Percentiles rank a stretch among this genome's conserved stretches.
Evolutionary conservation across 2,888 invertebrate species (phyloP).

Genomic region (Boloria selene): DNA sequence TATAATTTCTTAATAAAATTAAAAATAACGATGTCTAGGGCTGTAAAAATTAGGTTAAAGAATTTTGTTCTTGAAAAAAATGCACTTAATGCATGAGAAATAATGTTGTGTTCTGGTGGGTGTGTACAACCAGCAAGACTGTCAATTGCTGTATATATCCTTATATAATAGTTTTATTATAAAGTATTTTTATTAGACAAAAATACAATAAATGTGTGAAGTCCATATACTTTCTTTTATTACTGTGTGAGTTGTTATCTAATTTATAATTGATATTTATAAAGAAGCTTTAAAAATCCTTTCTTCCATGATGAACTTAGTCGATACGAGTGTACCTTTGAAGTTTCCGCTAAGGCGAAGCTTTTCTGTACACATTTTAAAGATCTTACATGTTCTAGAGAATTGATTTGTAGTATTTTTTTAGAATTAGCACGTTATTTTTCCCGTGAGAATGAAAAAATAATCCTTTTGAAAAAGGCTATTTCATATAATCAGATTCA

Average conservation of each 20-base stretch:
- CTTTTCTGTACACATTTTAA: too few relatives aligned
- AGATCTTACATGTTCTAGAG: too few relatives aligned
- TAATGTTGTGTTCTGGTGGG: conserved; percentile 63
- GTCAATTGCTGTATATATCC: conserved; percentile 81
- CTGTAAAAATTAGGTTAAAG: conserved; percentile 72
- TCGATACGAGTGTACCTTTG: too few relatives aligned
- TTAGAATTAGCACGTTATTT: too few relatives aligned
- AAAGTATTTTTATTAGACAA: conserved; percentile 82
- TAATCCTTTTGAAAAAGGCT: too few relatives aligned
- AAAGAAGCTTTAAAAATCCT: too few relatives aligned
- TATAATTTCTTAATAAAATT: conserved; percentile 46
- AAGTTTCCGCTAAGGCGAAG: too few relatives aligned
- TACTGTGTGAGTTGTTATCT: conserved; percentile 14
- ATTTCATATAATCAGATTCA: too few relatives aligned
- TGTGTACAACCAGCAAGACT: conserved; percentile 78
- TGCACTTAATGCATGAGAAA: conserved; percentile 59
- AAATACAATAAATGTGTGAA: conserved; percentile 83
- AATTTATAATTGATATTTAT: too few relatives aligned
- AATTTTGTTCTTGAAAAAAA: conserved; percentile 58
- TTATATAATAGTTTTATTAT: conserved; percentile 74
- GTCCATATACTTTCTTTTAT: conserved; percentile 60
- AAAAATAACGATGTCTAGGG: conserved; percentile 52
- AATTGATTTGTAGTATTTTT: too few relatives aligned
- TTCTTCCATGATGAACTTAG: too few relatives aligned
- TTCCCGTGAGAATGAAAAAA: too few relatives aligned